Base-by-base conservation (phyloP, 1,140 invertebrate species). In the Pissodes strobi region DNA sequence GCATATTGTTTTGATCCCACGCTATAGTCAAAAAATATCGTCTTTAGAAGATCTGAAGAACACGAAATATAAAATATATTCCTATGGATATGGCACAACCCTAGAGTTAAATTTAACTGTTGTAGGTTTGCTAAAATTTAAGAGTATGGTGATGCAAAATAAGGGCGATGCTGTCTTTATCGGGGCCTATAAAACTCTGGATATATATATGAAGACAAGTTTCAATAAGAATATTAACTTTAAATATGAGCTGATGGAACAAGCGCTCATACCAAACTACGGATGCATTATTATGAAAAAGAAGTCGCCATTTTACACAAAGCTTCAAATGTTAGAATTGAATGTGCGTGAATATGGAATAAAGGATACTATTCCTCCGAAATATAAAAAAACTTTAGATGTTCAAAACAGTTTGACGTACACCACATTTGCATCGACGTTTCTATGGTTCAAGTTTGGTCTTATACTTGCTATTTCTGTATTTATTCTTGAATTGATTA, bases 221-320 rank as follows among this genome's bases (percentile, higher is more conserved):
- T n/a, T 37, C 2, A 21, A 38, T 12, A 55, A 37, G n/a, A 55
- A 55, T n/a, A 2, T 19, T 2, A 25, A 55, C 1, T 38, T 55
- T 38, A 19, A 10, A 37, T 39, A 55, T 13, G 18, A 37, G 22
- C 6, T 55, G 5, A 37, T 55, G 51, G 8, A 37, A 9, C 17
- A 38, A 21, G 4, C 17, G n/a, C 0, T 55, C 3, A 1, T 18
- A 3, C 17, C 27, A 10, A 55, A 39, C 12, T 55, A 19, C 13
- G 51, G 51, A 18, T 18, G 51, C 21, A 38, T n/a, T 39, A 21
- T 38, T 13, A 39, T 55, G 1, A 55, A 55, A 13, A 38, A 5
- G 1, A 55, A 21, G 18, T 55, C 51, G 1, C 9, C 21, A 12
- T 55, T 55, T 55, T n/a, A 6, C 17, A 39, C 2, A 37, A 39